These are phyloP conservation scores for Aphrocallistes beatrix DNA, from an alignment of 37 sponge, comb jelly and placozoan species.

Conservation along the genomic window DNA sequence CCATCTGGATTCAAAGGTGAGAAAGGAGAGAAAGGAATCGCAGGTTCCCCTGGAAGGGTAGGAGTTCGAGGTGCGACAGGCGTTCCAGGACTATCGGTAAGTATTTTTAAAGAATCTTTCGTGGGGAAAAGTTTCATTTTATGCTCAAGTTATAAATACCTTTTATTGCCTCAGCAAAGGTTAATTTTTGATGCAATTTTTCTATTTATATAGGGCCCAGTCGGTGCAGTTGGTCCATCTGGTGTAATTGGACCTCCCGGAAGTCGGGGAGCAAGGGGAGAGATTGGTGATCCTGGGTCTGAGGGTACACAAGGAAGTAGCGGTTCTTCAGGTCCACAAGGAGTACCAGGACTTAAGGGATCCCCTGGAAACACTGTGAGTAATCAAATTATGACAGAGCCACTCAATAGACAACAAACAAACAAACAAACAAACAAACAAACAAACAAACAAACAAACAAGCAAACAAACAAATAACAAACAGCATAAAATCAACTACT, in stretches of 20 bases:
- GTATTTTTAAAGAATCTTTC: neutral
- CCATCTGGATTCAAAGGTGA: neutral
- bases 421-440: neutral
- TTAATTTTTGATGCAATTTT: neutral
- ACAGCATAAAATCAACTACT: neutral
- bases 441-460: neutral
- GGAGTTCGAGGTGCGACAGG: neutral
- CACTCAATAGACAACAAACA: neutral
- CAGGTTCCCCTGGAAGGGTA: neutral
- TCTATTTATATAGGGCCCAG: neutral
- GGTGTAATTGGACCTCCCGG: neutral
- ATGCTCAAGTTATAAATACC: neutral
- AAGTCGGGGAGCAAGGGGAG: neutral
- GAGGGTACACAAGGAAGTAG: neutral
- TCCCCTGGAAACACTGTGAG: neutral
- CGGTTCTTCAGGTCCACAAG: neutral
- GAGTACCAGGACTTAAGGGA: neutral
- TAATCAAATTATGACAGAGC: no score
- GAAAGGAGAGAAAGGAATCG: neutral
- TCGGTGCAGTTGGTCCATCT: neutral
- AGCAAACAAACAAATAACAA: neutral
- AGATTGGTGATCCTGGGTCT: neutral
- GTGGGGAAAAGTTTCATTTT: neutral
- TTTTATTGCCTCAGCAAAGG: neutral
- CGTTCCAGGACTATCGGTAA: neutral